Conservation (phyloP, 2,797 vertebrate species). For the Xenopus petersii region DNA sequence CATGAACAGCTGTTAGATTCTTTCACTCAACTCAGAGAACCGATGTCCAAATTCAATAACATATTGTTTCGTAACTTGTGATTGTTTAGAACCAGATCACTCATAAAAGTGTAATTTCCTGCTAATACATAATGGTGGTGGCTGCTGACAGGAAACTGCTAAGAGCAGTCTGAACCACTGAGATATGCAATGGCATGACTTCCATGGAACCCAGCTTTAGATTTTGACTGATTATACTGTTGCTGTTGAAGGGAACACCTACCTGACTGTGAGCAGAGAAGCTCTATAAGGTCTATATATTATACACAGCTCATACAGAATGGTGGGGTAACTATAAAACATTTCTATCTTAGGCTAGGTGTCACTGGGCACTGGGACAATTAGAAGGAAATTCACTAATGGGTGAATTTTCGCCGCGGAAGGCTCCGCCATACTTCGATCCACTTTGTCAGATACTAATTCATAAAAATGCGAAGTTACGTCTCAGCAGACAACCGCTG, state of each 20-base stretch:
- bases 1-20: constrained; percentile 76
- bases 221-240: constrained; percentile 54
- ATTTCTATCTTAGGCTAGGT: too few relatives aligned
- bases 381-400: too few relatives aligned
- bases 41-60: constrained; percentile 76
- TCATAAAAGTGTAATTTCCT: constrained; percentile 87
- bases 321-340: too few relatives aligned
- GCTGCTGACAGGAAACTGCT: constrained; percentile 76
- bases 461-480: too few relatives aligned
- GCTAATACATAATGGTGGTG: constrained; percentile 73
- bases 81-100: constrained; percentile 95
- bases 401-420: too few relatives aligned
- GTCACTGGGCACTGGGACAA: too few relatives aligned
- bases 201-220: constrained; percentile 48
- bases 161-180: constrained; percentile 70
- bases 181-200: constrained; percentile 61
- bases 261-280: constrained; percentile 21
- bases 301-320: too few relatives aligned
- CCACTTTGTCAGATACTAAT: too few relatives aligned
- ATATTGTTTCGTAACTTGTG: constrained; percentile 87
- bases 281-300: too few relatives aligned
- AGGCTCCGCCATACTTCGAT: too few relatives aligned
- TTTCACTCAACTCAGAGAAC: constrained; percentile 75
- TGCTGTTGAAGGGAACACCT: constrained; percentile 50
- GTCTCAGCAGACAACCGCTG: too few relatives aligned